A percentile compares a stretch with the other conserved stretches of the same genome.
Conservation (phyloP, 2,888 invertebrate species). For the Gymnosoma rotundatum region DNA sequence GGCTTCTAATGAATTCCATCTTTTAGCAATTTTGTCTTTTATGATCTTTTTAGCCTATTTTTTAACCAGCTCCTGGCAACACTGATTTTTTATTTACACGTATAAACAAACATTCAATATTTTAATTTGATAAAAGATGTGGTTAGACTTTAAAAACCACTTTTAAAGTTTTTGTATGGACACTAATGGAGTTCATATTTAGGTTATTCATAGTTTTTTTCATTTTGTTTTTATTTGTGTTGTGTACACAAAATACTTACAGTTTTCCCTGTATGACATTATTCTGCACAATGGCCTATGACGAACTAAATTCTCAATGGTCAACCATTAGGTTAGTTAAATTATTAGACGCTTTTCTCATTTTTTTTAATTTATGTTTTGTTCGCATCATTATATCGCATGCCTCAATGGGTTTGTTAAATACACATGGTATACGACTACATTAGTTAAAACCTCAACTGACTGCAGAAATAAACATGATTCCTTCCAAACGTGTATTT, state of each 20-base stretch:
- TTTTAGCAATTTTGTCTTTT: too few relatives aligned
- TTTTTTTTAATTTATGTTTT: slow-evolving; percentile 35
- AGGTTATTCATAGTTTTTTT: slow-evolving; percentile 24
- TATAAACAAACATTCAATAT: too few relatives aligned
- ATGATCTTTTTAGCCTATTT: too few relatives aligned
- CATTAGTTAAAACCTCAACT: neutral
- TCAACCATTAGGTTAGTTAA: slow-evolving; percentile 61
- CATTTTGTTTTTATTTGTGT: neutral
- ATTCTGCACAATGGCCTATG: slow-evolving; percentile 75
- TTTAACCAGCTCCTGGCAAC: too few relatives aligned
- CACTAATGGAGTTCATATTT: slow-evolving; percentile 21
- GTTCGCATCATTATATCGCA: slow-evolving; percentile 60
- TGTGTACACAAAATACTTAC: neutral
- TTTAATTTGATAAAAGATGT: neutral
- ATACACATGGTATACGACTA: slow-evolving; percentile 15
- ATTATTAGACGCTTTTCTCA: slow-evolving; percentile 24
- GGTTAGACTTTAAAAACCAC: neutral
- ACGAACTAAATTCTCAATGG: slow-evolving; percentile 72
- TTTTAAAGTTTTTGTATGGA: neutral
- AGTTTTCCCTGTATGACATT: slow-evolving; percentile 66
- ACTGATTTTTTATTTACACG: too few relatives aligned
- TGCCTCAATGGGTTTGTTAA: slow-evolving; percentile 68
- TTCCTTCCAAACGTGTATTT: slow-evolving; percentile 5
- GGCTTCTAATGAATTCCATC: too few relatives aligned
- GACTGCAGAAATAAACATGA: slow-evolving; percentile 10